phyloP scores from a whole-genome alignment of 1,140 invertebrate species.

The Babylonia areolata region DNA sequence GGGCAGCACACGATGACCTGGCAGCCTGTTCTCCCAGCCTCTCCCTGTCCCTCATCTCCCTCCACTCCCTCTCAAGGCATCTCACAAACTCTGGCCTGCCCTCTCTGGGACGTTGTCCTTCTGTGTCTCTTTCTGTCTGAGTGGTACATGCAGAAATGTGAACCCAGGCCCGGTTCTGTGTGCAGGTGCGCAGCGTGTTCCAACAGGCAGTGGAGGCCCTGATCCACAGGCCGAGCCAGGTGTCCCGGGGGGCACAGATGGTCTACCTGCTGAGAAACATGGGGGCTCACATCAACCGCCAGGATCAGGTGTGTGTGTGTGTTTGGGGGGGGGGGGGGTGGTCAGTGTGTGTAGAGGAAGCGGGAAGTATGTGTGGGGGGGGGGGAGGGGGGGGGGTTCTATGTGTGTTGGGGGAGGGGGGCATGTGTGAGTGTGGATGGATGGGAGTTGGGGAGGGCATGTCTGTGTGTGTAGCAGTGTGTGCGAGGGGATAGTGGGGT shows the following conservation, averaged over 20 bases:
- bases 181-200: slow-evolving; percentile 41
- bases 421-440: not conserved
- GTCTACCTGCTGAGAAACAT: slow-evolving; percentile 57
- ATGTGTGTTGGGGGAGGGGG: not conserved
- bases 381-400: not conserved
- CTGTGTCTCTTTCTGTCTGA: slow-evolving; percentile 5
- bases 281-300: slow-evolving; percentile 51
- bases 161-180: too few species aligned
- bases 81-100: too few species aligned
- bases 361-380: not conserved
- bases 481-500: not conserved
- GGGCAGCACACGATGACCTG: not conserved
- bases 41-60: not conserved
- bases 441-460: not conserved
- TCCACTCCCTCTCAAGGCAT: not conserved
- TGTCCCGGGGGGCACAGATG: slow-evolving; percentile 42
- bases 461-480: not conserved
- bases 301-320: slow-evolving; percentile 48
- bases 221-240: slow-evolving; percentile 15
- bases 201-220: slow-evolving; percentile 42
- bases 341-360: slow-evolving; percentile 26
- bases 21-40: not conserved
- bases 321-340: not conserved
- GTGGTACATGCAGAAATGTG: too few species aligned
- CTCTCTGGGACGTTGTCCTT: not conserved